phyloP scores from a whole-genome alignment of 1,140 invertebrate species.

The Subanguina moxae region DNA sequence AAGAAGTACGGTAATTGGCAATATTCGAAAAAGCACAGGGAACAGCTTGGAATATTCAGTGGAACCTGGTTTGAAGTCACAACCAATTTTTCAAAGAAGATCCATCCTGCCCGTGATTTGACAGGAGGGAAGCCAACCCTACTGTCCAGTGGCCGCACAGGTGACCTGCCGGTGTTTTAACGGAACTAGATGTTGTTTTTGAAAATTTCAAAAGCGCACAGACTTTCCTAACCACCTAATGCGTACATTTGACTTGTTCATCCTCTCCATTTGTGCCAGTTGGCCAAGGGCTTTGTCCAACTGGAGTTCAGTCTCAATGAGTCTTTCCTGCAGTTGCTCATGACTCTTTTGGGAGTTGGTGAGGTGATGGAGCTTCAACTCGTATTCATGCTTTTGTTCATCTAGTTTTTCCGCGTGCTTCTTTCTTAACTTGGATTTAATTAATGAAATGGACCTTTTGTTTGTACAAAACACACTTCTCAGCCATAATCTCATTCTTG shows the following conservation, averaged over 20 bases:
- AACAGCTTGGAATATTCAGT: too few relatives aligned
- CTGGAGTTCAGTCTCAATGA: slow-evolving; percentile 28
- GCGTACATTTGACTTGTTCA: slow-evolving; percentile 47
- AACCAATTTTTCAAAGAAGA: too few relatives aligned
- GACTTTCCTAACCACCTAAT: neutral
- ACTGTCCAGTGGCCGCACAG: too few relatives aligned
- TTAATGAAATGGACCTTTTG: slow-evolving; percentile 5
- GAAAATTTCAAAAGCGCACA: neutral
- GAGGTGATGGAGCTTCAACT: slow-evolving; percentile 13
- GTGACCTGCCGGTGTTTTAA: too few relatives aligned
- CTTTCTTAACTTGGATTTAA: slow-evolving; percentile 35
- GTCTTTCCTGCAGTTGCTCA: slow-evolving; percentile 26
- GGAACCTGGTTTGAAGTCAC: too few relatives aligned
- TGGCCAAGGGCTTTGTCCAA: slow-evolving; percentile 43
- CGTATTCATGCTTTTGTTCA: slow-evolving; percentile 27
- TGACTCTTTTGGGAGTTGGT: slow-evolving; percentile 26
- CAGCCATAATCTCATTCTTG: slow-evolving; percentile 6
- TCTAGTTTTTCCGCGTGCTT: slow-evolving; percentile 34
- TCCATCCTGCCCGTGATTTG: too few relatives aligned
- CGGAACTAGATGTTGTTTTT: neutral
- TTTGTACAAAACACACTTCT: slow-evolving; percentile 18
- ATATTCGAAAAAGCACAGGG: too few relatives aligned
- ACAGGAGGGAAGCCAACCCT: too few relatives aligned
- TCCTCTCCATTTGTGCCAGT: slow-evolving; percentile 39
- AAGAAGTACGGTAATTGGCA: too few relatives aligned